Evolutionary conservation across 2,797 vertebrate species (phyloP), one percentile per base, ranked within the genome.

Genomic region (Tolypeutes matacus): DNA sequence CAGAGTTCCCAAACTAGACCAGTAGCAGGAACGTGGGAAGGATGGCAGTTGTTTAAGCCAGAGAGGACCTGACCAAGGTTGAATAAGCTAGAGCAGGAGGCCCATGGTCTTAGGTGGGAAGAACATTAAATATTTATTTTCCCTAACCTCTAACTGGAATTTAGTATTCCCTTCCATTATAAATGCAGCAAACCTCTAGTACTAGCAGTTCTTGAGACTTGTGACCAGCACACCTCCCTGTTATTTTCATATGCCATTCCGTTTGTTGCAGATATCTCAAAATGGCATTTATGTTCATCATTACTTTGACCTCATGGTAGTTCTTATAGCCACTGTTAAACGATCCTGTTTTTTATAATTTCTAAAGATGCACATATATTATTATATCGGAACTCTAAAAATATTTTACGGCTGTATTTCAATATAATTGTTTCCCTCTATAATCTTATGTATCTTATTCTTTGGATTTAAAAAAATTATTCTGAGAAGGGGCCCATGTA

Each of bases 21-120:
- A 4, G 60, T 4, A 14, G 20, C 70, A 60, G 67, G 27, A 3
- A 1, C 0, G 0, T 23, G 36, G 2, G 17, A 21, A 49, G 51
- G 12, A 10, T 23, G 76, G n/a, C 2, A 18, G 46, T 7, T 23
- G 29, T 21, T 49, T 34, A 21, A 34, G n/a, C 49, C 13, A 27
- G 29, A 62, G 56, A 34, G 51, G 20, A 46, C 27, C 4, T 39
- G 29, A 67, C 56, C 53, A 11, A 4, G 17, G 23, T 67, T 34
- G n/a, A 49, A 29, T 46, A 8, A 46, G 25, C 25, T 10, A 21
- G 11, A 27, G 42, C 7, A 18, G 17, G 9, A 11, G 7, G 0
- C 21, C 23, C 0, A 0, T 62, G 78, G 69, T 29, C 25, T n/a
- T 12, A 3, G 10, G 31, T 18, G n/a, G 62, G 29, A 34, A 78